Percentiles rank a stretch among this genome's conserved stretches.
Conservation (phyloP, 1,140 invertebrate genomes). For the Drosophila kurseongensis region DNA sequence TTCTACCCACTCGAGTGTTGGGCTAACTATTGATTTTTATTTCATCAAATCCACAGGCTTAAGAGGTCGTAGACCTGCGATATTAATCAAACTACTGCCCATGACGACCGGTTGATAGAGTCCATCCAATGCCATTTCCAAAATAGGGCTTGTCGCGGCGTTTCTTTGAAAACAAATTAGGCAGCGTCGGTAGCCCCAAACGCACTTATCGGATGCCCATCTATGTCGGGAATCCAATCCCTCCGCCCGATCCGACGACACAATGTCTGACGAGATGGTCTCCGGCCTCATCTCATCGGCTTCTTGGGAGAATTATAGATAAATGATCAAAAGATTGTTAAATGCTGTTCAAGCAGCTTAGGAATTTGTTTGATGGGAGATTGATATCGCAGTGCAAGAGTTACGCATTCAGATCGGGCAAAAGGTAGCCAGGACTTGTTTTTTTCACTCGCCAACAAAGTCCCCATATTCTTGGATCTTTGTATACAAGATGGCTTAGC, state of each 20-base stretch:
- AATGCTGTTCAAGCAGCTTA: constrained; percentile 76
- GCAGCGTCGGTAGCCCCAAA: constrained; percentile 51
- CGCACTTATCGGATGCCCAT: constrained; percentile 62
- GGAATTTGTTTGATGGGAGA: constrained; percentile 78
- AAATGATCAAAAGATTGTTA: constrained; percentile 74
- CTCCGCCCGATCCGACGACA: constrained; percentile 52
- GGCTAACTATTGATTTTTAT: constrained; percentile 4
- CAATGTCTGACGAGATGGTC: constrained; percentile 59
- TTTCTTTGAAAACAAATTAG: constrained; percentile 72
- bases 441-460: constrained; percentile 23
- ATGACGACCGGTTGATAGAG: constrained; percentile 34
- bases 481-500: constrained; percentile 42
- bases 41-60: constrained; percentile 6
- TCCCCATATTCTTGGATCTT: constrained; percentile 22
- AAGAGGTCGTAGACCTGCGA: constrained; percentile 37
- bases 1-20: no score
- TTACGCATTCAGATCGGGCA: constrained; percentile 56
- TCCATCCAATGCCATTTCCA: constrained; percentile 38
- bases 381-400: constrained; percentile 66
- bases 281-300: constrained; percentile 10
- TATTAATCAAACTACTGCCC: constrained; percentile 44
- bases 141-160: constrained; percentile 47
- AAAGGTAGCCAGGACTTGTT: constrained; percentile 34
- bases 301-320: constrained; percentile 50
- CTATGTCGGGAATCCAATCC: constrained; percentile 51